Evolutionary conservation across 1,140 invertebrate species (phyloP).

Genomic region (Cephus cinctus): DNA sequence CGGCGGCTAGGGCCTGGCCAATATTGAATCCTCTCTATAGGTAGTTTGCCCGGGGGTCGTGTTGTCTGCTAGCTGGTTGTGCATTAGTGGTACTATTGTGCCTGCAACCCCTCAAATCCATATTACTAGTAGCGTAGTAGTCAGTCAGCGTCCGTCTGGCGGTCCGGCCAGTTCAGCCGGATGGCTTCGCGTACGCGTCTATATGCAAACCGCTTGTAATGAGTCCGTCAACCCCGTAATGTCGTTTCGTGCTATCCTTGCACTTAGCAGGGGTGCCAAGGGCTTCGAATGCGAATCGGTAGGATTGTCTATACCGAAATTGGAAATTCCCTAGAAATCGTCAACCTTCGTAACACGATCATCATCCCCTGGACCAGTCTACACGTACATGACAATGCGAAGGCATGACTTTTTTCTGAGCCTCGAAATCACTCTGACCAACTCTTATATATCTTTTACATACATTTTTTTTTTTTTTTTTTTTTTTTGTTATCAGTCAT

Average conservation of each 20-base stretch:
- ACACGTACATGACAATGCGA: slow-evolving; percentile 18
- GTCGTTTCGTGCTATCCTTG: slow-evolving; percentile 53
- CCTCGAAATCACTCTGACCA: slow-evolving; percentile 5
- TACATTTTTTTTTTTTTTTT: no score
- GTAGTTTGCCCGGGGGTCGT: slow-evolving; percentile 42
- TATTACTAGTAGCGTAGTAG: slow-evolving; percentile 52
- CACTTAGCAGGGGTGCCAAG: slow-evolving; percentile 44
- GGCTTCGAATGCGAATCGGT: no score
- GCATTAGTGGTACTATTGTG: slow-evolving; percentile 56
- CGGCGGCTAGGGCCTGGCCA: slow-evolving; percentile 40
- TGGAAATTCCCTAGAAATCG: no score
- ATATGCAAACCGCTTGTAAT: slow-evolving; percentile 54
- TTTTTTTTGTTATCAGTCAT: no score
- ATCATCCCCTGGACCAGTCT: slow-evolving; percentile 9
- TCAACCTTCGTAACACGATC: no score
- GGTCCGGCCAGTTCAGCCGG: neutral
- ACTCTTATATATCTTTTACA: no score
- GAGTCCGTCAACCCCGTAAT: slow-evolving; percentile 56
- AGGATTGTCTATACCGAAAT: no score
- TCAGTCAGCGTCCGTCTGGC: slow-evolving; percentile 47
- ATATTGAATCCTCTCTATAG: slow-evolving; percentile 50
- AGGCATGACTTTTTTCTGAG: neutral
- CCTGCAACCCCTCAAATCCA: slow-evolving; percentile 48
- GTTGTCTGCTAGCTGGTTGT: slow-evolving; percentile 36
- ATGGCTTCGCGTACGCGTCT: slow-evolving; percentile 26